Evolutionary conservation across 2,888 invertebrate species (phyloP).

Genomic region (Agriotes lineatus): DNA sequence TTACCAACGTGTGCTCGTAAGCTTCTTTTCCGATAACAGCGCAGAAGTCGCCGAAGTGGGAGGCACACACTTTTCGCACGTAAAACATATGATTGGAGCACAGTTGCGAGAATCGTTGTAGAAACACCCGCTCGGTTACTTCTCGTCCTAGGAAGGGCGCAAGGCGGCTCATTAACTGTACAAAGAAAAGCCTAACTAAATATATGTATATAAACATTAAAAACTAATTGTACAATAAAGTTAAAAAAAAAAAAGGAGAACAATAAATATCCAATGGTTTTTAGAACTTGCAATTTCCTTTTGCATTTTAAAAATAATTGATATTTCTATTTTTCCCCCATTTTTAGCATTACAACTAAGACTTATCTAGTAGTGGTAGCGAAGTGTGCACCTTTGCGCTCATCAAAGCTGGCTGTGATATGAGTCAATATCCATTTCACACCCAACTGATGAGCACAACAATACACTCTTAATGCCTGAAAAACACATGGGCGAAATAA

Average conservation of each 20-base stretch:
- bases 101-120: conserved; percentile 75
- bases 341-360: not conserved
- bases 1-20: conserved; percentile 76
- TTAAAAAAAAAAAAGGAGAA: no score
- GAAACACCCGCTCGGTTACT: conserved; percentile 76
- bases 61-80: conserved; percentile 78
- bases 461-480: conserved; percentile 51
- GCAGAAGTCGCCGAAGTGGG: conserved; percentile 79
- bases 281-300: no score
- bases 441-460: conserved; percentile 86
- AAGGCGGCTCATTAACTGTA: conserved; percentile 82
- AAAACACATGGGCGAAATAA: not conserved
- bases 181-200: conserved; percentile 44
- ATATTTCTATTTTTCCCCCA: not conserved
- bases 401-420: conserved; percentile 99
- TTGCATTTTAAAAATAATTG: no score
- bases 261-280: no score
- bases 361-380: not conserved
- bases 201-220: conserved; percentile 22
- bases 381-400: conserved; percentile 69
- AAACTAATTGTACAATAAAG: no score
- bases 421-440: conserved; percentile 81
- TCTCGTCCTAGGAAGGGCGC: conserved; percentile 76
- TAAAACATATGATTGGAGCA: conserved; percentile 73
- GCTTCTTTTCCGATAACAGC: conserved; percentile 74